Conservation (phyloP, 2,113 vertebrate species). For the Salminus brasiliensis region DNA sequence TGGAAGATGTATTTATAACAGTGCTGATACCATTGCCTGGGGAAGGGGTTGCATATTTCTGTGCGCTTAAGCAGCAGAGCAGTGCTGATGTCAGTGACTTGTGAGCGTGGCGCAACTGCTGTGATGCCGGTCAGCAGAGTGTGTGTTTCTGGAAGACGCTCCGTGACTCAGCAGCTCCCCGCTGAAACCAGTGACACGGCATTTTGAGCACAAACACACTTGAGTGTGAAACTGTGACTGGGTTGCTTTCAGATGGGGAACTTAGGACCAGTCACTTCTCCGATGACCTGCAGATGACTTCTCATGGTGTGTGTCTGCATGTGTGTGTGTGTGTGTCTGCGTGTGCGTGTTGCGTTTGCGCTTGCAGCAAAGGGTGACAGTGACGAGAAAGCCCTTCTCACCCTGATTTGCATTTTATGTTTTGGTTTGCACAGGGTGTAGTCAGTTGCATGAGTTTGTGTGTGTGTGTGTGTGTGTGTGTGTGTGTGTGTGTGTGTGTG, state of each 20-base stretch:
- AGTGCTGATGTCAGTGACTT: neutral
- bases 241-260: slow-evolving; percentile 4
- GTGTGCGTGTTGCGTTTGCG: neutral
- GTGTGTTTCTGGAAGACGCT: slow-evolving; percentile 9
- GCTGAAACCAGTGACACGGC: slow-evolving; percentile 35
- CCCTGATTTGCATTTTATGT: neutral
- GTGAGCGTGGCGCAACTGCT: neutral
- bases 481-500: neutral
- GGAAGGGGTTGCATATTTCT: no score
- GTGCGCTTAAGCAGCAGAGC: neutral
- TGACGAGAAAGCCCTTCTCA: neutral
- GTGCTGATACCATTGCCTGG: neutral
- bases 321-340: slow-evolving; percentile 45
- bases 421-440: neutral
- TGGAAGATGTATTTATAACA: neutral
- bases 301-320: slow-evolving; percentile 5
- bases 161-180: slow-evolving; percentile 42
- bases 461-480: slow-evolving; percentile 52
- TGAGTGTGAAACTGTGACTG: slow-evolving; percentile 24
- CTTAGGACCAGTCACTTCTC: neutral
- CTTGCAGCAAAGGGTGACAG: neutral
- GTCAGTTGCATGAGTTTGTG: neutral
- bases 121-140: neutral
- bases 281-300: slow-evolving; percentile 28
- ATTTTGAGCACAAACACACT: slow-evolving; percentile 12